Percentiles rank a stretch among this genome's conserved stretches.
phyloP scores from a whole-genome alignment of 2,888 invertebrate species.

The Melinopterus prodromus region DNA sequence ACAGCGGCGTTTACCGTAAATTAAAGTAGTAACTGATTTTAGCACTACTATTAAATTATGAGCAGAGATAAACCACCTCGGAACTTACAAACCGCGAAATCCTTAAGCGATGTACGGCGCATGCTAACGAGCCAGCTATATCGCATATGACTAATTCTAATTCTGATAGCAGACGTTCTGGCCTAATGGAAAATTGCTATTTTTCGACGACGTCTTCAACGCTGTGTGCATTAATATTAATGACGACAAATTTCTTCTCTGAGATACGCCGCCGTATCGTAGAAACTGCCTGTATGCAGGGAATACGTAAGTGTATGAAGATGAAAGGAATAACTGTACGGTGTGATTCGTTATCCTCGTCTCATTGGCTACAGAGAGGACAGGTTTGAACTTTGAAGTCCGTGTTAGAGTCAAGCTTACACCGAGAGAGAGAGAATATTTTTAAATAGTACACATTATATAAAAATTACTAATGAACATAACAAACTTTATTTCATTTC shows the following conservation, averaged over 20 bases:
- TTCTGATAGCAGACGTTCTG: not conserved
- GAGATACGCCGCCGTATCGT: not conserved
- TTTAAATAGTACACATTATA: too few relatives aligned
- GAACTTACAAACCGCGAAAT: not conserved
- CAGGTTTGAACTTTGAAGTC: not conserved
- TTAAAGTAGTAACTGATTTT: constrained; percentile 4
- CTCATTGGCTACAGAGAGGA: not conserved
- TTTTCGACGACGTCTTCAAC: not conserved
- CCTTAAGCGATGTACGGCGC: not conserved
- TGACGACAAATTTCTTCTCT: not conserved
- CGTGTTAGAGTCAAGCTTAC: too few relatives aligned
- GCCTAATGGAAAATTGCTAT: not conserved
- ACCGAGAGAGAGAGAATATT: too few relatives aligned
- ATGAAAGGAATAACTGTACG: not conserved
- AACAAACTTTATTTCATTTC: too few relatives aligned
- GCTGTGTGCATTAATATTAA: not conserved
- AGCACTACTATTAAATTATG: not conserved
- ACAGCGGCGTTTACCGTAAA: not conserved
- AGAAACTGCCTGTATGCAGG: not conserved
- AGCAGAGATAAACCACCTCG: not conserved
- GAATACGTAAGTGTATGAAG: not conserved
- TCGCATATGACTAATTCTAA: not conserved
- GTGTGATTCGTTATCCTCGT: not conserved
- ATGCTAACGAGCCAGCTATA: not conserved
- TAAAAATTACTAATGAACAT: too few relatives aligned